Evolutionary conservation across 2,888 invertebrate species (phyloP).

Genomic region (Drosophila sordidula): DNA sequence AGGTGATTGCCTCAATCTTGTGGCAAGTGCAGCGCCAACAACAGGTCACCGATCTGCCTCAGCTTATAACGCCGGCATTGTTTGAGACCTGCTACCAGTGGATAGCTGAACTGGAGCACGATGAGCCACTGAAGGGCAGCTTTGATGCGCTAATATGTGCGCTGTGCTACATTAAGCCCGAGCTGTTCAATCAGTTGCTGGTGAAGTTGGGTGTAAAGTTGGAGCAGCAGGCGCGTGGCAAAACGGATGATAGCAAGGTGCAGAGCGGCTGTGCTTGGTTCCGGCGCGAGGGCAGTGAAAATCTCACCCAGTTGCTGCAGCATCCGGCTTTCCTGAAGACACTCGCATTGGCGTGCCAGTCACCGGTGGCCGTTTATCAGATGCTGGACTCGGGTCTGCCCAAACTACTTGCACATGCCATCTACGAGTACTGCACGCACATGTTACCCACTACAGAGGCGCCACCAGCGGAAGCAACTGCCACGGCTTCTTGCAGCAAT

Average conservation of each 20-base stretch:
- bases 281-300: constrained; percentile 86
- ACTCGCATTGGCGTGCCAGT: constrained; percentile 92
- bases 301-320: constrained; percentile 86
- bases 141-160: constrained; percentile 95
- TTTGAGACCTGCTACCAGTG: constrained; percentile 92
- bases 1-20: constrained; percentile 92
- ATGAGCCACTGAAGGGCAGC: constrained; percentile 91
- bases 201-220: constrained; percentile 89
- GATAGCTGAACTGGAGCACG: constrained; percentile 89
- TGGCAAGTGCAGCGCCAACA: constrained; percentile 90
- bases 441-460: constrained; percentile 65
- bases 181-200: constrained; percentile 90
- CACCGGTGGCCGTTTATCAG: constrained; percentile 90
- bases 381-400: constrained; percentile 92
- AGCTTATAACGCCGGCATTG: constrained; percentile 90
- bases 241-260: constrained; percentile 90
- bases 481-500: constrained; percentile 48
- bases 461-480: constrained; percentile 15
- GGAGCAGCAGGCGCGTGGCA: constrained; percentile 84
- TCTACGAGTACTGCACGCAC: constrained; percentile 86
- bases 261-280: constrained; percentile 87
- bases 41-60: constrained; percentile 88
- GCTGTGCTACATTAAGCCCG: constrained; percentile 93
- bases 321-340: constrained; percentile 90
- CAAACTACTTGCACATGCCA: constrained; percentile 87